Conservation (phyloP, 2,113 vertebrate species). For the Leucopternis melanops region DNA sequence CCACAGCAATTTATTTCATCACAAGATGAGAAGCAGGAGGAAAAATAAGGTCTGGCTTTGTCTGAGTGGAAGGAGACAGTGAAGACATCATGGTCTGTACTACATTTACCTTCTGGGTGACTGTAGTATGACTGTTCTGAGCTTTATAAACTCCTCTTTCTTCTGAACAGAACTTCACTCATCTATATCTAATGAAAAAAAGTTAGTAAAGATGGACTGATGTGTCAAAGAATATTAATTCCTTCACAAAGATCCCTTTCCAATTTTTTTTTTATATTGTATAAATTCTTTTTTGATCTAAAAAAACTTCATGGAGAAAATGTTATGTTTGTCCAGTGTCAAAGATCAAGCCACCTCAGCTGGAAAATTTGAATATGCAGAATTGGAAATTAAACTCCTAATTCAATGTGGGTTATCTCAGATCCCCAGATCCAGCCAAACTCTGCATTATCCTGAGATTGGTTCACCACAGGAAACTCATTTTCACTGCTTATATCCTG, state of each 20-base stretch:
- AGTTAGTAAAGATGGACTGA: neutral
- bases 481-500: conserved; percentile 3
- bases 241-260: neutral
- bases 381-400: neutral
- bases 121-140: neutral
- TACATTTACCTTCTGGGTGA: neutral
- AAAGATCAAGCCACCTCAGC: neutral
- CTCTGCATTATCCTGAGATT: neutral
- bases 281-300: neutral
- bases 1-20: neutral
- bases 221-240: neutral
- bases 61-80: neutral
- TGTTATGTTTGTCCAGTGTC: neutral
- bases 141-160: neutral
- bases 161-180: neutral
- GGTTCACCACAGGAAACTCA: neutral
- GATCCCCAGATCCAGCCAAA: neutral
- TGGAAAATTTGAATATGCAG: neutral
- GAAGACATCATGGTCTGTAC: neutral
- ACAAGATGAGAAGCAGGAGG: neutral
- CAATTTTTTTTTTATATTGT: neutral
- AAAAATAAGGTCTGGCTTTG: neutral
- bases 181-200: neutral
- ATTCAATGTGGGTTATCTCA: neutral
- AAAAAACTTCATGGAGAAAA: neutral